Evolutionary conservation across 2,888 invertebrate genomes (phyloP).

Genomic region (Parnassius orleans): DNA sequence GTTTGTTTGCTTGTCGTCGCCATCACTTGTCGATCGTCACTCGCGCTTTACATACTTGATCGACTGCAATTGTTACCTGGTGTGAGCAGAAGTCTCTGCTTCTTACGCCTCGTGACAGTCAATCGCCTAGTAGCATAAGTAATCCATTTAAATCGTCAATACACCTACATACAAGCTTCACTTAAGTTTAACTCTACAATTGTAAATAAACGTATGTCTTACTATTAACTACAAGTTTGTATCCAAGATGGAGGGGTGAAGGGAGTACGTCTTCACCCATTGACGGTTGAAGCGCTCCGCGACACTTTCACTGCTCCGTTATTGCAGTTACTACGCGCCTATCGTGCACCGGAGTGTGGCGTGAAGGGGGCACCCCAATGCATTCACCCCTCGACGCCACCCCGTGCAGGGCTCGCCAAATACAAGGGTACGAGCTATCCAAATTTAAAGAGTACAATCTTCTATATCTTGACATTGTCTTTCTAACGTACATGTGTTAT

Average conservation of each 20-base stretch:
- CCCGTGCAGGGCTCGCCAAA: constrained; percentile 59
- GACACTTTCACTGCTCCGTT: constrained; percentile 81
- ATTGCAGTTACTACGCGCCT: constrained; percentile 81
- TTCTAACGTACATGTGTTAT: neutral
- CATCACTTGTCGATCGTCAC: constrained; percentile 46
- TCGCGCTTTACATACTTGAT: constrained; percentile 51
- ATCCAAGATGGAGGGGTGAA: constrained; percentile 74
- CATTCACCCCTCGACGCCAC: constrained; percentile 66
- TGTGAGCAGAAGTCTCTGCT: constrained; percentile 4
- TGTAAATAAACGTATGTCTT: constrained; percentile 34
- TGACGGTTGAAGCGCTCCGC: constrained; percentile 79
- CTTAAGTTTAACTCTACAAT: too few relatives aligned
- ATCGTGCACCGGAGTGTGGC: constrained; percentile 63
- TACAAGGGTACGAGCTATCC: constrained; percentile 61
- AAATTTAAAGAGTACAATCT: constrained; percentile 57
- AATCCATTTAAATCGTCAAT: neutral
- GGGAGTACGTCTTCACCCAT: constrained; percentile 79
- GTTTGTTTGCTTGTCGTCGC: constrained; percentile 59
- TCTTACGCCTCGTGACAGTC: neutral
- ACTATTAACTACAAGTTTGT: constrained; percentile 74
- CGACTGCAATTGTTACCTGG: constrained; percentile 23
- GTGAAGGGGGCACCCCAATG: constrained; percentile 66
- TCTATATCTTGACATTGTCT: constrained; percentile 36
- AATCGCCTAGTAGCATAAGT: neutral
- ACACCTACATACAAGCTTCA: neutral